Evolutionary conservation across 2,797 vertebrate genomes (phyloP).

Genomic region (Cirrhinus molitorella): DNA sequence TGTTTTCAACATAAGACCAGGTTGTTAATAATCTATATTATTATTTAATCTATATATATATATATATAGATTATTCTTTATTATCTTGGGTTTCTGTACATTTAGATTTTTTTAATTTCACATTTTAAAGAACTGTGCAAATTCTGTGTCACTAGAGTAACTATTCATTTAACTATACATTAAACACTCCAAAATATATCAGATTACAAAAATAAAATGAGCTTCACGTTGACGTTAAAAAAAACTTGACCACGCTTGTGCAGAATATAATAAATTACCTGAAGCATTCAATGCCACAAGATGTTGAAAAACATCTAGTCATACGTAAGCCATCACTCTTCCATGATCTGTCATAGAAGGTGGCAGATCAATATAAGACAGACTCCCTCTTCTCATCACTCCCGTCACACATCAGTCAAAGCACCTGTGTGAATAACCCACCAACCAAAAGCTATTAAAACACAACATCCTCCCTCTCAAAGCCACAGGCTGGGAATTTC

Average conservation of each 20-base stretch:
- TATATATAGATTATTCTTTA: too few species aligned
- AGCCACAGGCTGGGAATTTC: constrained; percentile 21
- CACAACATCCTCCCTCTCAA: constrained; percentile 37
- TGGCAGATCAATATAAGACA: constrained; percentile 19
- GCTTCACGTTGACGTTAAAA: not conserved
- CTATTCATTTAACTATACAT: too few species aligned
- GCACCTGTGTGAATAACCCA: constrained; percentile 40
- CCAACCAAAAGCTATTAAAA: constrained; percentile 59
- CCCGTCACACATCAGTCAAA: constrained; percentile 18
- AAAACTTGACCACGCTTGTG: not conserved
- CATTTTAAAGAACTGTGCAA: too few species aligned
- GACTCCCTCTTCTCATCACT: not conserved
- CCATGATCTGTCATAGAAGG: constrained; percentile 5
- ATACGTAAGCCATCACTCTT: not conserved
- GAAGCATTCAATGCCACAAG: not conserved
- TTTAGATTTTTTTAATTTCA: too few species aligned
- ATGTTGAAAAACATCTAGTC: constrained; percentile 1
- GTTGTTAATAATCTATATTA: too few species aligned
- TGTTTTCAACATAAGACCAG: too few species aligned
- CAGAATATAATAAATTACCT: not conserved
- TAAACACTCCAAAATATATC: too few species aligned
- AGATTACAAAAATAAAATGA: not conserved
- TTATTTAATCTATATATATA: too few species aligned
- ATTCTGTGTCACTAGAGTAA: too few species aligned
- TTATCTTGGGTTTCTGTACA: too few species aligned